These are phyloP conservation scores for Armadillidium nasatum DNA, from an alignment of 1,140 invertebrate genomes.

Conservation along the genomic window DNA sequence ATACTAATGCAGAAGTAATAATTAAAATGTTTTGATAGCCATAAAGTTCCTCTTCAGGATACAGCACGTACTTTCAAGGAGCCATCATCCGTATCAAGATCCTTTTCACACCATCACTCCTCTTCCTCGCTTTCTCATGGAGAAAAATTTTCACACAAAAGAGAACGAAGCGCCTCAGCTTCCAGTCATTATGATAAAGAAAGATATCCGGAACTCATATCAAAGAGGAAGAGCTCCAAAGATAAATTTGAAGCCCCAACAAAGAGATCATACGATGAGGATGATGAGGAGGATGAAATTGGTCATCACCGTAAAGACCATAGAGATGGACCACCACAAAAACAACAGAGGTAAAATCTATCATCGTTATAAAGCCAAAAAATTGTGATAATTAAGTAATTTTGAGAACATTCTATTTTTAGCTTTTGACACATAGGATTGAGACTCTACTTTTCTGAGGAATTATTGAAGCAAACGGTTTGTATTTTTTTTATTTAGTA, in stretches of 20 bases:
- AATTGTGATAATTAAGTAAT: too few relatives aligned
- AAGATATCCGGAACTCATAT: background rate
- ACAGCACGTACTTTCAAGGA: background rate
- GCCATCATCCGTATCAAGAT: background rate
- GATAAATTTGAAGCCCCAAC: background rate
- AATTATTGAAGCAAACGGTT: too few relatives aligned
- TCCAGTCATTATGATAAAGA: background rate
- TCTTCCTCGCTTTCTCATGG: background rate
- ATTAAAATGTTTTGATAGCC: slow-evolving; percentile 4
- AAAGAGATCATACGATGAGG: background rate
- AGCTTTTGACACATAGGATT: too few relatives aligned
- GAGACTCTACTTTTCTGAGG: too few relatives aligned
- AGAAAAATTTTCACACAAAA: background rate
- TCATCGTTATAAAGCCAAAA: too few relatives aligned
- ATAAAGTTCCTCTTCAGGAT: slow-evolving; percentile 3
- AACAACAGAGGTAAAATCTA: slow-evolving; percentile 4
- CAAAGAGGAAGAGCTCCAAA: background rate
- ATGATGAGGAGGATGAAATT: background rate
- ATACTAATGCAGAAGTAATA: background rate
- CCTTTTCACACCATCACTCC: background rate
- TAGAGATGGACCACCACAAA: background rate
- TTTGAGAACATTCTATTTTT: too few relatives aligned
- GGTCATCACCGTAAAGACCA: background rate
- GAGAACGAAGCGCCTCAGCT: background rate
- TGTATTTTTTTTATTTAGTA: too few relatives aligned